Evolutionary conservation across 2,888 invertebrate species (phyloP), one percentile per base, ranked within the genome.

Genomic region (Limnephilus marmoratus): DNA sequence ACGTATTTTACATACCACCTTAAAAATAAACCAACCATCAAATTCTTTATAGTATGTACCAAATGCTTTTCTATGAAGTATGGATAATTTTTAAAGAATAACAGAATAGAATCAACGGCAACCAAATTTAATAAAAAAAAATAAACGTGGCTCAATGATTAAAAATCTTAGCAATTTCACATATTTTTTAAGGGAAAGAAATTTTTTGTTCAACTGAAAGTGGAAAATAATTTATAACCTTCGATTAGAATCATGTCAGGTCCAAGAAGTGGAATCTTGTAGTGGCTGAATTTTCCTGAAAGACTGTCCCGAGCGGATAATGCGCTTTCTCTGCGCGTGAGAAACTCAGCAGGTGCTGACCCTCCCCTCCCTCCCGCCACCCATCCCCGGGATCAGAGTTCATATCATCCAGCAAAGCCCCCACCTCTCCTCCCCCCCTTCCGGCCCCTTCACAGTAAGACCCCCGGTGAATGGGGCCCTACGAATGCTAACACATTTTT

Each of bases 281-380:
- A 37, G 41, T 90, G 90, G 90, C 80, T 80, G 90, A 49, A 91
- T 41, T 37, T 53, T 41, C 45, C 87, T 87, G 87, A 87, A 87
- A 87, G 87, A 87, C 87, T 87, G 68, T 87, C 86, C 87, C 87
- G 87, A 29, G 82, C n/a, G 93, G 92, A 93, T 93, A 93, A 93
- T 93, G 93, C 93, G 93, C 93, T 93, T 93, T 93, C 93, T 85
- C 90, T 90, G 90, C 85, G 91, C 92, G 93, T 93, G 93, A 81
- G 93, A 93, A 93, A 90, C 90, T 87, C 92, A 49, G 83, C 92
- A 92, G 92, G 93, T 92, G 92, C 15, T 29, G 81, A 41, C 80
- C 87, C 90, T 12, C 68, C 68, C 18, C 53, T 18, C 18, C 53
- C 5, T n/a, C 53, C n/a, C 68, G 24, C n/a, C 68, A 24, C 7